These are phyloP conservation scores for Andrena cerasifolii DNA, from an alignment of 1,140 invertebrate genomes.

Conservation along the genomic window DNA sequence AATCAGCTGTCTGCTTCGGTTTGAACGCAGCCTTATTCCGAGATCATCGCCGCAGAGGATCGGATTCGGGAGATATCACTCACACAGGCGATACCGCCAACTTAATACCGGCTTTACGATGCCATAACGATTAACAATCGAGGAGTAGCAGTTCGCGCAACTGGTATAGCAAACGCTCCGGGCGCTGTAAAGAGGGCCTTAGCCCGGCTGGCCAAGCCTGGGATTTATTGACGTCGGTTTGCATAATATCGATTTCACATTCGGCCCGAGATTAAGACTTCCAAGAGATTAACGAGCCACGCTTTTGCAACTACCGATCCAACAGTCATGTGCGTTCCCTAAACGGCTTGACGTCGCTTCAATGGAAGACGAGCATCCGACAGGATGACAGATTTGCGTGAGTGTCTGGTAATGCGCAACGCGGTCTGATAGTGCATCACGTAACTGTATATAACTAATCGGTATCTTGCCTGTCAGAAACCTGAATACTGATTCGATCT, in stretches of 20 bases:
- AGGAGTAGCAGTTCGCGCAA: background rate
- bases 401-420: slow-evolving; percentile 3
- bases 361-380: slow-evolving; percentile 19
- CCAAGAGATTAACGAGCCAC: slow-evolving; percentile 69
- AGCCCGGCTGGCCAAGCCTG: slow-evolving; percentile 1
- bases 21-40: background rate
- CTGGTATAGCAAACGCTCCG: background rate
- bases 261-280: slow-evolving; percentile 75
- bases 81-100: slow-evolving; percentile 1
- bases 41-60: background rate
- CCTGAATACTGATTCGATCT: too few species aligned
- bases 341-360: background rate
- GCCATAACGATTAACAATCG: slow-evolving; percentile 34
- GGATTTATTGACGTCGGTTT: slow-evolving; percentile 68
- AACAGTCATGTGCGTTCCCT: background rate
- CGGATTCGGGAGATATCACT: background rate
- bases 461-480: slow-evolving; percentile 6
- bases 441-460: slow-evolving; percentile 40
- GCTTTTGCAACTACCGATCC: background rate
- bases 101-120: slow-evolving; percentile 5
- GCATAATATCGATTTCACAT: slow-evolving; percentile 74
- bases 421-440: slow-evolving; percentile 11
- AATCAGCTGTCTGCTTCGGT: background rate
- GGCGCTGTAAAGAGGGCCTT: slow-evolving; percentile 4
- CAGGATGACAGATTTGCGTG: slow-evolving; percentile 36